These are phyloP conservation scores for Ceratoteleas bidentatus DNA, from an alignment of 1,140 invertebrate genomes.

Conservation along the genomic window DNA sequence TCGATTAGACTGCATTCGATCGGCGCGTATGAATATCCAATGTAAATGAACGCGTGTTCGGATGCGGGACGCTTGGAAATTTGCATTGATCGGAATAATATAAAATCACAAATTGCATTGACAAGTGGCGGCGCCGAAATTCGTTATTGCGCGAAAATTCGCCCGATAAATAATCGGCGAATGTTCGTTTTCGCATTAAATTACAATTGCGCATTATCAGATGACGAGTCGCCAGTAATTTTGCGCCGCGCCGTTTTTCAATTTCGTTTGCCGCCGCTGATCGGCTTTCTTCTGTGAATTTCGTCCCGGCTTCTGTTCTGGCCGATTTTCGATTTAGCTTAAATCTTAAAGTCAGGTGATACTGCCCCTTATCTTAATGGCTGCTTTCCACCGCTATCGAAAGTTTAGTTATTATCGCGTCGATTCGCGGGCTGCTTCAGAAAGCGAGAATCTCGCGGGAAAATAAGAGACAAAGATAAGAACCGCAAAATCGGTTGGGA, in stretches of 20 bases:
- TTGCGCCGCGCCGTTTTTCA: conserved; percentile 16
- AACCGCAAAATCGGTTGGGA: conserved; percentile 36
- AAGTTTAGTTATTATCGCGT: conserved; percentile 63
- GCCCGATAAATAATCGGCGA: conserved; percentile 16
- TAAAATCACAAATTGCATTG: conserved; percentile 38
- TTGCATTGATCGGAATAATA: conserved; percentile 38
- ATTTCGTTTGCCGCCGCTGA: conserved; percentile 4
- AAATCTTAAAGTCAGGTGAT: conserved; percentile 56
- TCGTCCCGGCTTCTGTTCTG: conserved; percentile 18
- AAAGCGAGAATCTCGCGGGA: conserved; percentile 55
- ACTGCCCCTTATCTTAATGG: conserved; percentile 57
- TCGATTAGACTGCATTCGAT: conserved; percentile 27
- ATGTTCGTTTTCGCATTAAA: conserved; percentile 31
- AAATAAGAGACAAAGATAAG: conserved; percentile 64
- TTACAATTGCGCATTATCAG: conserved; percentile 25
- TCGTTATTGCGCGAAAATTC: conserved; percentile 18
- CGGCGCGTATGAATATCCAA: conserved; percentile 15
- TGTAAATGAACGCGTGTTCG: conserved; percentile 21
- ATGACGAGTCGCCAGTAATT: conserved; percentile 12
- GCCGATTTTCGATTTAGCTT: conserved; percentile 57
- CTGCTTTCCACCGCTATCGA: conserved; percentile 49
- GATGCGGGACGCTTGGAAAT: conserved; percentile 9
- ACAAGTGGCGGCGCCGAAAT: conserved; percentile 7
- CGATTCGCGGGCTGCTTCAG: conserved; percentile 51
- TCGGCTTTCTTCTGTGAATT: conserved; percentile 30